Conservation (phyloP, 2,113 vertebrate genomes). For the Hystrix cristata region DNA sequence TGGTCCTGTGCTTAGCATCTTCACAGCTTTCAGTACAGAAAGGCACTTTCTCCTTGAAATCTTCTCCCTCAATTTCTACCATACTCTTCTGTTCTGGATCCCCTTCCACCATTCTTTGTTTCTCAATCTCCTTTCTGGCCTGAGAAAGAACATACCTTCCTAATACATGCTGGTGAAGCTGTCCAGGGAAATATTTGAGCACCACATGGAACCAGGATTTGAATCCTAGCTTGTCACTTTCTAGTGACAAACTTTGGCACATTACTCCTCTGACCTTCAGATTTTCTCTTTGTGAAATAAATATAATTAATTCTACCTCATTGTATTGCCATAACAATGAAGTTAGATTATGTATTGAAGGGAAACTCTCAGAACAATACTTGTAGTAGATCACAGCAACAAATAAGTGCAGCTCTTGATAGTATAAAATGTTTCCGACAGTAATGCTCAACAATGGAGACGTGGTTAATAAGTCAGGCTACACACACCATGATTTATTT, state of each 20-base stretch:
- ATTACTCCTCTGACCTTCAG: neutral
- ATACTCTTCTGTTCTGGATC: neutral
- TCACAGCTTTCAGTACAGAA: neutral
- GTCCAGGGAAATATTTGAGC: neutral
- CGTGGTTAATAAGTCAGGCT: slow-evolving; percentile 65
- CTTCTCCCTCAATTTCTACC: too few relatives aligned
- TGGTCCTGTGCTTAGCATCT: neutral
- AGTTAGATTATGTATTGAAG: neutral
- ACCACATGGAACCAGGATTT: neutral
- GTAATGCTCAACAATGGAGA: slow-evolving; percentile 58
- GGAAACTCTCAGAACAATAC: neutral
- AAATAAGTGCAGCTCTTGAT: slow-evolving; percentile 37
- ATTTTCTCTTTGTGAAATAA: neutral
- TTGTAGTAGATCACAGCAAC: neutral
- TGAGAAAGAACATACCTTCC: neutral
- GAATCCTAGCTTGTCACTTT: neutral
- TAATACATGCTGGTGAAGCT: neutral
- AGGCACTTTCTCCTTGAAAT: neutral
- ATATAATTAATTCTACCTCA: neutral
- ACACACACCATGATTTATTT: slow-evolving; percentile 75
- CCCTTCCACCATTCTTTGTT: neutral
- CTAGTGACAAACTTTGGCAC: neutral
- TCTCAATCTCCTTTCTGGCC: neutral
- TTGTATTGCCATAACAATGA: neutral
- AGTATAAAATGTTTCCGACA: slow-evolving; percentile 14